These are phyloP conservation scores for Leguminivora glycinivorella DNA, from an alignment of 1,140 invertebrate genomes.

Conservation along the genomic window DNA sequence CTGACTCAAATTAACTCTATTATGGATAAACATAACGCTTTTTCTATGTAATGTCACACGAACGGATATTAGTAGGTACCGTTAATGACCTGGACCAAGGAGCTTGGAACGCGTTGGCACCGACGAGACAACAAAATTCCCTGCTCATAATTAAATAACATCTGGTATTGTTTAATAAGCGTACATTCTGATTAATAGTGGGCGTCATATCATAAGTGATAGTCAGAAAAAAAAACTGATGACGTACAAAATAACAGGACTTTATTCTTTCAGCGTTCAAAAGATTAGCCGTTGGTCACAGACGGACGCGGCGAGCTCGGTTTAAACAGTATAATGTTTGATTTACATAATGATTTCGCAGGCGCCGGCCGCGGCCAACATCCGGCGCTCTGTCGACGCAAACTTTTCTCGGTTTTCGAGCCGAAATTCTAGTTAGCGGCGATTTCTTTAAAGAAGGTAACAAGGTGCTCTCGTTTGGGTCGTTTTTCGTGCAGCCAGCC, in stretches of 20 bases:
- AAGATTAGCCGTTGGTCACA: conserved; percentile 22
- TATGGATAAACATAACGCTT: conserved; percentile 47
- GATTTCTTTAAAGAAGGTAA: conserved; percentile 78
- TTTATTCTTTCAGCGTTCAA: background rate
- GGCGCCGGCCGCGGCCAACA: conserved; percentile 63
- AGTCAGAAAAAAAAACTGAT: background rate
- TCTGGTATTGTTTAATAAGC: conserved; percentile 7
- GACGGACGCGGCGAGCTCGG: conserved; percentile 18
- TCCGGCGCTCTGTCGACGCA: conserved; percentile 42
- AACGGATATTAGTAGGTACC: conserved; percentile 40
- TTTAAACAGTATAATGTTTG: conserved; percentile 25
- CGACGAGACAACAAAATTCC: background rate
- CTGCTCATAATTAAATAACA: background rate
- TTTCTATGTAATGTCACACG: conserved; percentile 48
- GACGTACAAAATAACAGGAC: background rate
- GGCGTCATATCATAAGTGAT: background rate
- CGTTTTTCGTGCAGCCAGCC: conserved; percentile 73
- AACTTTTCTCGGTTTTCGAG: conserved; percentile 76
- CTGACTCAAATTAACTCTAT: conserved; percentile 56
- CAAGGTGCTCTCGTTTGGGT: conserved; percentile 75
- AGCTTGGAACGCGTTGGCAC: conserved; percentile 29
- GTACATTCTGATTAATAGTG: conserved; percentile 2
- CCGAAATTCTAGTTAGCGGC: conserved; percentile 77
- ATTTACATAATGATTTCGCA: conserved; percentile 75
- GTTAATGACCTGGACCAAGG: conserved; percentile 40